These are phyloP conservation scores for Andricus grossulariae DNA, from an alignment of 1,140 invertebrate genomes.

Conservation along the genomic window DNA sequence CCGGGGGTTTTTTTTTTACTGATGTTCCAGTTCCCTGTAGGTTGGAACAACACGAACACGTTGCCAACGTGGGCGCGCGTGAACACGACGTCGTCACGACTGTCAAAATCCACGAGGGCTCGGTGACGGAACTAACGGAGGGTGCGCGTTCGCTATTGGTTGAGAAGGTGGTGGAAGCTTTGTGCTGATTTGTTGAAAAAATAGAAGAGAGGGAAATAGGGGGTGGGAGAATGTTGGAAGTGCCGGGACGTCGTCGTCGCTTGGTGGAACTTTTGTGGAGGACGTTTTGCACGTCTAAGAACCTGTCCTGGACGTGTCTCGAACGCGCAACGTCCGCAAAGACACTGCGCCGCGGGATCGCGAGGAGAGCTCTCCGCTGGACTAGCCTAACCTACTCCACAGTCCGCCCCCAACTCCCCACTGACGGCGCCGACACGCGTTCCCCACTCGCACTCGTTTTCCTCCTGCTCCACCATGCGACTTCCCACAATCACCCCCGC, in stretches of 20 bases:
- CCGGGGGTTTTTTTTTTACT: conserved; percentile 19
- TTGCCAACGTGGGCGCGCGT: conserved; percentile 33
- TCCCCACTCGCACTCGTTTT: conserved; percentile 49
- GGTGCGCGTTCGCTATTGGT: conserved; percentile 57
- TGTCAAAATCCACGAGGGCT: conserved; percentile 39
- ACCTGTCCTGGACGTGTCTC: conserved; percentile 49
- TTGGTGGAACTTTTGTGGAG: neutral
- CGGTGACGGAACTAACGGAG: conserved; percentile 42
- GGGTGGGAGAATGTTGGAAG: conserved; percentile 23
- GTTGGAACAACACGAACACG: neutral
- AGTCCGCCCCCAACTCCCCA: conserved; percentile 45
- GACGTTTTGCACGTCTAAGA: conserved; percentile 30
- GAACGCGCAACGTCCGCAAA: conserved; percentile 67
- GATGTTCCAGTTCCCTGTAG: neutral
- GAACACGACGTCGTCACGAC: conserved; percentile 49
- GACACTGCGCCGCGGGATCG: conserved; percentile 62
- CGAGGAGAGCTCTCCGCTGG: conserved; percentile 46
- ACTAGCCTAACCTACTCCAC: conserved; percentile 50
- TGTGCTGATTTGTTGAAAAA: neutral
- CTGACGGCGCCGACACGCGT: conserved; percentile 38
- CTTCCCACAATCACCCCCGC: conserved; percentile 34
- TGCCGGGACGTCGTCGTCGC: conserved; percentile 36
- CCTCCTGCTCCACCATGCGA: conserved; percentile 30
- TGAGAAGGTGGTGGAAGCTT: conserved; percentile 47
- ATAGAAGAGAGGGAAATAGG: conserved; percentile 28